These are phyloP conservation scores for Psammodynastes pulverulentus DNA, from an alignment of 2,113 vertebrate genomes.

Conservation along the genomic window DNA sequence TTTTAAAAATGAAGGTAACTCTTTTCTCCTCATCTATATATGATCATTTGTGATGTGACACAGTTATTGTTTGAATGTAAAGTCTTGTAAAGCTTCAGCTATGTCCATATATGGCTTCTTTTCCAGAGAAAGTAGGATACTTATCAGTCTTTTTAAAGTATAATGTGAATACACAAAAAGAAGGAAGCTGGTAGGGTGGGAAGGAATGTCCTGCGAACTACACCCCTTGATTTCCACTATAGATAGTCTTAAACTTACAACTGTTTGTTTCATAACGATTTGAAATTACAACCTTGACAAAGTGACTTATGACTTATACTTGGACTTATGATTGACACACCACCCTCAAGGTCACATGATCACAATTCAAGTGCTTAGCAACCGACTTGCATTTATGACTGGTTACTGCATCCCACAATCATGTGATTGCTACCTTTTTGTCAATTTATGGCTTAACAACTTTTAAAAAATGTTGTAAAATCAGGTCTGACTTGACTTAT, in stretches of 20 bases:
- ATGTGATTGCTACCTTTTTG: neutral
- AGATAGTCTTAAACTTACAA: neutral
- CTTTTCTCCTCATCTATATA: neutral
- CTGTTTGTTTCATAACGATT: neutral
- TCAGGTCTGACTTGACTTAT: too few relatives aligned
- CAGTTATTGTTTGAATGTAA: neutral
- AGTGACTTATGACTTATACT: neutral
- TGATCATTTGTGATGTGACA: neutral
- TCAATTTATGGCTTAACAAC: neutral
- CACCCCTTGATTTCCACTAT: neutral
- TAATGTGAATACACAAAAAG: neutral
- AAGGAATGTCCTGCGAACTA: neutral
- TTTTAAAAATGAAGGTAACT: neutral
- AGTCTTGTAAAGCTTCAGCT: constrained; percentile 18
- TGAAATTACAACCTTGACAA: neutral
- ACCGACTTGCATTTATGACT: neutral
- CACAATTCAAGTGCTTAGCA: neutral
- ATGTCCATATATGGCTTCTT: neutral
- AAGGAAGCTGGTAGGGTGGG: neutral
- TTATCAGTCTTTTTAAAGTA: neutral
- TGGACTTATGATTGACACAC: neutral
- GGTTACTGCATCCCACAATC: neutral
- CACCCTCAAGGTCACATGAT: neutral
- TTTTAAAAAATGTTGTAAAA: too few relatives aligned
- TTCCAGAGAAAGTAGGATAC: neutral